Evolutionary conservation across 2,797 vertebrate species (phyloP).

Genomic region (Galaxias olidus): DNA sequence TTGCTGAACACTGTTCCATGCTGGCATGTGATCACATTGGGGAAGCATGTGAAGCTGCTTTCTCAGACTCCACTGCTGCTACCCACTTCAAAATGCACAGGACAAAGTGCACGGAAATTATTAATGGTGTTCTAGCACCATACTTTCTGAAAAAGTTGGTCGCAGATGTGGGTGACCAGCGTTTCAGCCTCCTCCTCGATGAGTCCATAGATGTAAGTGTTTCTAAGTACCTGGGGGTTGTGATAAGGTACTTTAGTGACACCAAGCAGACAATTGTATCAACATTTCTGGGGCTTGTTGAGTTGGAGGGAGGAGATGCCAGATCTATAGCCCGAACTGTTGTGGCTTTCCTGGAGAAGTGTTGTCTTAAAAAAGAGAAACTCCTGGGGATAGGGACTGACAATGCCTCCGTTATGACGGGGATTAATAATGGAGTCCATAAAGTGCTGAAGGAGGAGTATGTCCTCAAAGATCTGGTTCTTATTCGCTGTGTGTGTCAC

Average conservation of each 20-base stretch:
- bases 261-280: slow-evolving; percentile 15
- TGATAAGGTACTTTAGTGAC: slow-evolving; percentile 28
- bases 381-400: slow-evolving; percentile 38
- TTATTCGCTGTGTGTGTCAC: slow-evolving; percentile 30
- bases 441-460: slow-evolving; percentile 38
- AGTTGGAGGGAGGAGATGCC: slow-evolving; percentile 36
- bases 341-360: too few species aligned
- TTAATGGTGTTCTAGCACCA: slow-evolving; percentile 23
- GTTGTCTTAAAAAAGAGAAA: too few species aligned
- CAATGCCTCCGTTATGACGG: slow-evolving; percentile 42
- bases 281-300: slow-evolving; percentile 37
- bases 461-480: slow-evolving; percentile 30
- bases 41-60: slow-evolving; percentile 30
- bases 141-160: slow-evolving; percentile 24
- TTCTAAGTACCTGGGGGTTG: slow-evolving; percentile 23
- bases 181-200: slow-evolving; percentile 25
- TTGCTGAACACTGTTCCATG: slow-evolving; percentile 30
- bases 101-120: slow-evolving; percentile 21
- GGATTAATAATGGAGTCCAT: slow-evolving; percentile 40
- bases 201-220: slow-evolving; percentile 28
- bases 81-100: slow-evolving; percentile 31
- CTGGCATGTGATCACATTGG: slow-evolving; percentile 35
- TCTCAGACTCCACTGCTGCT: slow-evolving; percentile 38
- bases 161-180: slow-evolving; percentile 14
- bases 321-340: slow-evolving; percentile 27